Conservation (phyloP, 2,888 invertebrate genomes). For the Pristionchus japonicus region DNA sequence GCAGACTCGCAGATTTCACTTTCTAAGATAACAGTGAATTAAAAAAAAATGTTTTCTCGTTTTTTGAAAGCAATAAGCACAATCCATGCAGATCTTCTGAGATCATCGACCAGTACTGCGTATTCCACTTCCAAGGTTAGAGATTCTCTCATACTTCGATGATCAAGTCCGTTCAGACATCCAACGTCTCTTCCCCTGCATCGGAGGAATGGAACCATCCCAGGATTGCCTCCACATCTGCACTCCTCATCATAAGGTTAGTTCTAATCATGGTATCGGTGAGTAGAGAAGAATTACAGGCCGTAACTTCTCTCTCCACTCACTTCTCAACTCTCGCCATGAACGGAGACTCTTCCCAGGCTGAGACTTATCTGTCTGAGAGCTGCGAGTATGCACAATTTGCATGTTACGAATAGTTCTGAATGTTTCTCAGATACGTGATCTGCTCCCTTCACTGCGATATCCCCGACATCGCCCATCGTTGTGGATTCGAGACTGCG, state of each 20-base stretch:
- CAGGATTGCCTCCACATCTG: slow-evolving; percentile 69
- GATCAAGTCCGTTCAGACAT: slow-evolving; percentile 51
- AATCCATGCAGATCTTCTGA: slow-evolving; percentile 58
- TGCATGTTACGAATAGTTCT: not conserved
- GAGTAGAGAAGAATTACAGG: not conserved
- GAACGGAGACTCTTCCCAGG: slow-evolving; percentile 69
- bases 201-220: slow-evolving; percentile 60
- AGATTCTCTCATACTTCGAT: not conserved
- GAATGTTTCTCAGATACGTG: slow-evolving; percentile 59
- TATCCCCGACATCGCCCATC: slow-evolving; percentile 70
- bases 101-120: slow-evolving; percentile 73
- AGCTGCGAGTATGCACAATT: slow-evolving; percentile 65
- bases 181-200: slow-evolving; percentile 64
- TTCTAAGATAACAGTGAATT: too few relatives aligned
- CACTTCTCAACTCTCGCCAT: slow-evolving; percentile 67
- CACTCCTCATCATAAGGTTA: slow-evolving; percentile 68
- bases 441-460: slow-evolving; percentile 73
- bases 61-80: too few relatives aligned
- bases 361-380: slow-evolving; percentile 69
- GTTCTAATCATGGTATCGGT: not conserved
- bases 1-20: too few relatives aligned
- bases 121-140: slow-evolving; percentile 69
- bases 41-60: too few relatives aligned
- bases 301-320: slow-evolving; percentile 56
- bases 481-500: slow-evolving; percentile 69